phyloP scores from a whole-genome alignment of 1,140 invertebrate species.

The Aphelenchoides avenae region DNA sequence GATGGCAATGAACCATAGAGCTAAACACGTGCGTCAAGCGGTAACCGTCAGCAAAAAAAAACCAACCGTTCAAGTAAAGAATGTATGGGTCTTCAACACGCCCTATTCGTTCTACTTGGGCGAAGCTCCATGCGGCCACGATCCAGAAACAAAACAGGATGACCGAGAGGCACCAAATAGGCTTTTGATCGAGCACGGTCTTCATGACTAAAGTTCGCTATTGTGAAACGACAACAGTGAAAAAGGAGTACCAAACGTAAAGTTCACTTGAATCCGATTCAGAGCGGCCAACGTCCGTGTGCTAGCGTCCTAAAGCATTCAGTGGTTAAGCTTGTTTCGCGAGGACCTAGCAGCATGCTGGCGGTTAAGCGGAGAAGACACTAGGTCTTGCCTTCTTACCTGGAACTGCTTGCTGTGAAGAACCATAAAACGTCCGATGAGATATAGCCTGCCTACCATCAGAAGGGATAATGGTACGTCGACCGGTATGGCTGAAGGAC shows the following conservation, averaged over 20 bases:
- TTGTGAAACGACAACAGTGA: slow-evolving; percentile 73
- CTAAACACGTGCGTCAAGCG: too few species aligned
- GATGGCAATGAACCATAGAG: slow-evolving; percentile 57
- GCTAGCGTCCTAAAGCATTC: slow-evolving; percentile 74
- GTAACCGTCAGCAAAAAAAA: too few species aligned
- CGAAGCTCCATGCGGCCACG: slow-evolving; percentile 54
- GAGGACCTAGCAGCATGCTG: too few species aligned
- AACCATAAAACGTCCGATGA: slow-evolving; percentile 97
- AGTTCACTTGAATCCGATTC: slow-evolving; percentile 94
- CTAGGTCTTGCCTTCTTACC: slow-evolving; percentile 17
- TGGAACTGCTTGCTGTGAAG: slow-evolving; percentile 94
- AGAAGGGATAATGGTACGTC: slow-evolving; percentile 93
- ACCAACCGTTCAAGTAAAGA: too few species aligned
- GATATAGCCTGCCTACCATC: slow-evolving; percentile 97
- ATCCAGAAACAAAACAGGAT: slow-evolving; percentile 57
- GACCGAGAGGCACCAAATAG: slow-evolving; percentile 49
- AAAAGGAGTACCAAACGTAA: slow-evolving; percentile 81
- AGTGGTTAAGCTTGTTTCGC: background rate
- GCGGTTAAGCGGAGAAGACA: background rate
- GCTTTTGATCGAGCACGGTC: slow-evolving; percentile 72
- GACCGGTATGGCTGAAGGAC: too few species aligned
- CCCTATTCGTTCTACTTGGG: slow-evolving; percentile 36
- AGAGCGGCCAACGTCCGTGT: slow-evolving; percentile 76
- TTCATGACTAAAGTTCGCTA: slow-evolving; percentile 6
- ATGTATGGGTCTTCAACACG: background rate